Evolutionary conservation across 2,888 invertebrate genomes (phyloP).

Genomic region (Hirtodrosophila trivittata): DNA sequence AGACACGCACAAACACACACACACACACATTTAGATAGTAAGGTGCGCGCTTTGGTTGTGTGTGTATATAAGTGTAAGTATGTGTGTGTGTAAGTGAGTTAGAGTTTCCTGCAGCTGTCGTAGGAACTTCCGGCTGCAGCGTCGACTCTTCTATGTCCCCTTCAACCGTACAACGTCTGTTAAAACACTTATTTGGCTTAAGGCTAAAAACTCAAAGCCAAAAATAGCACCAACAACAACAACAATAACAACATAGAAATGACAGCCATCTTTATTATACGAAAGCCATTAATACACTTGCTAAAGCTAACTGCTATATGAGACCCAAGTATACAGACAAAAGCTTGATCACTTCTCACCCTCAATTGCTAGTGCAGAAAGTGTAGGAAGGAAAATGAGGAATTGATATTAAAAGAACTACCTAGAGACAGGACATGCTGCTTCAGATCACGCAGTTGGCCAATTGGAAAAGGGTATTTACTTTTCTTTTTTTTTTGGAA

Average conservation of each 20-base stretch:
- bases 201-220: constrained; percentile 78
- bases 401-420: no score
- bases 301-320: constrained; percentile 12
- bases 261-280: constrained; percentile 28
- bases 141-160: constrained; percentile 38
- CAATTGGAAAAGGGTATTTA: constrained; percentile 16
- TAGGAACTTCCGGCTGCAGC: constrained; percentile 75
- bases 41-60: constrained; percentile 42
- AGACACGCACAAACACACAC: constrained; percentile 36
- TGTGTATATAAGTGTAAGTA: constrained; percentile 5
- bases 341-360: no score
- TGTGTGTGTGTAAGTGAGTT: constrained; percentile 74
- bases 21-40: constrained; percentile 41
- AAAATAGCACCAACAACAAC: constrained; percentile 55
- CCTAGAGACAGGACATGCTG: no score
- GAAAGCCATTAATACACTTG: constrained; percentile 38
- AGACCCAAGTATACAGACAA: background rate
- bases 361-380: no score
- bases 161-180: constrained; percentile 58
- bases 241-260: constrained; percentile 14
- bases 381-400: no score
- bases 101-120: constrained; percentile 80
- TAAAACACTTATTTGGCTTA: constrained; percentile 79
- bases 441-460: background rate
- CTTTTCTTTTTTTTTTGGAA: background rate